Percentiles rank a stretch among this genome's conserved stretches.
These are phyloP conservation scores for Papilio aristodemus DNA, from an alignment of 1,140 invertebrate genomes.

Conservation along the genomic window DNA sequence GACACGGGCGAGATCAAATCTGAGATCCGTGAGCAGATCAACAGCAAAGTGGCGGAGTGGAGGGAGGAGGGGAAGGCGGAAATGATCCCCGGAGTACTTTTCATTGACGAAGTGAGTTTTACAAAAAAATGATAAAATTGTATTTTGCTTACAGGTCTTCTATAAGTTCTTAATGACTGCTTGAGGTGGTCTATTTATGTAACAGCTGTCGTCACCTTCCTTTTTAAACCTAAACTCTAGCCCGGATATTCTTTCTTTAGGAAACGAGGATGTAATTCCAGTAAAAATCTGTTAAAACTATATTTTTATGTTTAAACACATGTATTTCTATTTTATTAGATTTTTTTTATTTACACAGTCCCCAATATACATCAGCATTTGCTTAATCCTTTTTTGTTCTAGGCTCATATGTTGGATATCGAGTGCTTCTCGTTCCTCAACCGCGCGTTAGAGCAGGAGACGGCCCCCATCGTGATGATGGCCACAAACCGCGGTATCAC, in stretches of 20 bases:
- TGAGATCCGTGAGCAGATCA: slow-evolving; percentile 99
- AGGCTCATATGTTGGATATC: slow-evolving; percentile 99
- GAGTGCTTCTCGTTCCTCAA: slow-evolving; percentile 99
- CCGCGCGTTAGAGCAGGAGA: slow-evolving; percentile 97
- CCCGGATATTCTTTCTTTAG: no score
- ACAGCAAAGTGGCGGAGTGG: slow-evolving; percentile 99
- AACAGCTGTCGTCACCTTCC: no score
- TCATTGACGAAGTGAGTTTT: slow-evolving; percentile 89
- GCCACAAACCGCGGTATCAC: slow-evolving; percentile 99
- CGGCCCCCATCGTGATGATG: slow-evolving; percentile 98
- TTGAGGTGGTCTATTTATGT: no score
- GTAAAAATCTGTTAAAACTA: no score
- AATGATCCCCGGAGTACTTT: slow-evolving; percentile 97
- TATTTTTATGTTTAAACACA: no score
- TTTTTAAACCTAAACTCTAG: no score
- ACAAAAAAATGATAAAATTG: not conserved
- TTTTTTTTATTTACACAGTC: no score
- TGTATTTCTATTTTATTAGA: no score
- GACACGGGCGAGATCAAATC: slow-evolving; percentile 99
- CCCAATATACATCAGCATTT: no score
- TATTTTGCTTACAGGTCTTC: not conserved
- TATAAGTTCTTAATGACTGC: no score
- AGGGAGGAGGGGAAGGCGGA: slow-evolving; percentile 99
- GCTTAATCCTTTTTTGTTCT: slow-evolving; percentile 35
- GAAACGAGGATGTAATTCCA: no score